Evolutionary conservation across 2,888 invertebrate species (phyloP).

Genomic region (Anodontia alba): DNA sequence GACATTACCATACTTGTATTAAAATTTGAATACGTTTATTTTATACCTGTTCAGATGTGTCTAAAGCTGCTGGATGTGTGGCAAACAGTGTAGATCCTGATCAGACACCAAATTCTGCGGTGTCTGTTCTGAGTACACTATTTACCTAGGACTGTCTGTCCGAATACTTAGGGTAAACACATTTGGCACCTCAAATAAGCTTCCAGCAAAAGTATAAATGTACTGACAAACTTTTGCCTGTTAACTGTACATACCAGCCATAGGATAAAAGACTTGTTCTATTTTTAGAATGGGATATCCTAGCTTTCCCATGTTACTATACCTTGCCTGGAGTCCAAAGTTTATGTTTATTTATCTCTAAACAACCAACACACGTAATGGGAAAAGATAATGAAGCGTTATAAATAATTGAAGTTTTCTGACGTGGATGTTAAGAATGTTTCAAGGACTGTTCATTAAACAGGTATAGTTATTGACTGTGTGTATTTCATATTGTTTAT

Average conservation of each 20-base stretch:
- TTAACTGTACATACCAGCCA: not conserved
- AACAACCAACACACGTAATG: not conserved
- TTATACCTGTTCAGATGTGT: too few relatives aligned
- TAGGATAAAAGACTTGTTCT: not conserved
- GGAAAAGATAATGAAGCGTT: not conserved
- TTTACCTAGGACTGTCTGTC: not conserved
- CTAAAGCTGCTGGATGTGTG: too few relatives aligned
- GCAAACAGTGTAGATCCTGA: not conserved
- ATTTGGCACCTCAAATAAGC: too few relatives aligned
- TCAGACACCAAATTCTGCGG: not conserved
- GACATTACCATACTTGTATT: too few relatives aligned
- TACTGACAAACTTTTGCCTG: not conserved
- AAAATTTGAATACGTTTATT: too few relatives aligned
- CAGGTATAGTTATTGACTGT: too few relatives aligned
- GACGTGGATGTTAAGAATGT: not conserved
- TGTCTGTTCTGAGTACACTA: not conserved
- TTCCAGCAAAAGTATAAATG: too few relatives aligned
- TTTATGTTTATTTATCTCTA: not conserved
- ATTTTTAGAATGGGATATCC: slow-evolving; percentile 9
- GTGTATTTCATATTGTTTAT: too few relatives aligned
- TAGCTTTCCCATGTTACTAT: not conserved
- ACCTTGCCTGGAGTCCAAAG: not conserved
- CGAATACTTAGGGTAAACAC: too few relatives aligned
- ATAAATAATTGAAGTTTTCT: slow-evolving; percentile 1
- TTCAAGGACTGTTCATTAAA: not conserved